Base-by-base conservation (phyloP, 1,140 invertebrate species). In the Drosophila jambulina region DNA sequence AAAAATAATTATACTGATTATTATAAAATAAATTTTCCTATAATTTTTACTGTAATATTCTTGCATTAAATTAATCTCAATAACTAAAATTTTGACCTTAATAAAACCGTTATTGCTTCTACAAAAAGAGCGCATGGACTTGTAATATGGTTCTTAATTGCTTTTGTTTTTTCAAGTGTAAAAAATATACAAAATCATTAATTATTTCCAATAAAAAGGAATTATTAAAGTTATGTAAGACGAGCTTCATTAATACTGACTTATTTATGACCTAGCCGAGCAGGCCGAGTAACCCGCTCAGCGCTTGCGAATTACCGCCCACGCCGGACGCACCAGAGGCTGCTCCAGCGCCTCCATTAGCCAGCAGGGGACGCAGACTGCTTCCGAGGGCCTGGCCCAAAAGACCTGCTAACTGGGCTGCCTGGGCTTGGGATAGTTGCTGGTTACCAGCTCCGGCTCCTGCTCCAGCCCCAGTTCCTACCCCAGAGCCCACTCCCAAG, bases 361-460 rank as follows among this genome's bases (percentile, higher is more conserved):
- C 81, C 9, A 88, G 19, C 4, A 85, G 53, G 0, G 85, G 85
- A 13, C 85, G 85, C 10, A 88, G 40, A 45, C 85, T 90, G 32
- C 75, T 90, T n/a, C 85, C 85, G 15, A 88, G 58, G 0, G 85
- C 85, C 46, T 88, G 85, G 13, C 85, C 85, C 49, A 88, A 19
- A 3, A 82, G 68, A 4, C 78, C 85, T 0, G 85, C 85, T 5
- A 88, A n/a, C 29, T 88, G 85, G 0, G 85, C 81, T 7, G 86
- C 75, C 32, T 88, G 85, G 2, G 62, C 81, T 3, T 68, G 80
- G 12, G 25, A 70, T 0, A 90, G 27, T 34, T 90, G 85, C 0
- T 78, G 61, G 10, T 48, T 75, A 3, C 59, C 71, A 51, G 46
- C 40, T 34, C 51, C 58, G 1, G 17, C 61, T 42, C 38, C 65